A percentile compares a stretch with the other conserved stretches of the same genome.
Evolutionary conservation across 2,888 invertebrate species (phyloP).

Genomic region (Liopterus haemorrhoidalis): DNA sequence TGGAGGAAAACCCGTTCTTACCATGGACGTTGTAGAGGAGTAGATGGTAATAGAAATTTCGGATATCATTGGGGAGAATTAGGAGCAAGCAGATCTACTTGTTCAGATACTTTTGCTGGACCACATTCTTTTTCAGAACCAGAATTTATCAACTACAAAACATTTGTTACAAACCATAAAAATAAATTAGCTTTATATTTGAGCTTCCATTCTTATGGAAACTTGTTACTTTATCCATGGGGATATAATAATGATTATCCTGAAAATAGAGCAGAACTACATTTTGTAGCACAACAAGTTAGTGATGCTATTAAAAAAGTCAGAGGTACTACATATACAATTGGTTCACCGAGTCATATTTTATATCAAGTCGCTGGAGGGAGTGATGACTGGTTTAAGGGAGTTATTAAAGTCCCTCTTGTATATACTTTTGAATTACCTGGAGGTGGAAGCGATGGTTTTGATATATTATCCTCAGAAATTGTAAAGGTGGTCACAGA

Average conservation of each 20-base stretch:
- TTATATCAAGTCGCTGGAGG: slow-evolving; percentile 56
- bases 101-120: slow-evolving; percentile 49
- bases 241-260: slow-evolving; percentile 53
- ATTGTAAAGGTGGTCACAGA: slow-evolving; percentile 54
- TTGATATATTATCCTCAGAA: slow-evolving; percentile 51
- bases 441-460: slow-evolving; percentile 52
- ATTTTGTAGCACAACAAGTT: slow-evolving; percentile 45
- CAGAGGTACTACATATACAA: slow-evolving; percentile 46
- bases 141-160: slow-evolving; percentile 54
- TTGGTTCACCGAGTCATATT: slow-evolving; percentile 46
- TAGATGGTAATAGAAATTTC: slow-evolving; percentile 72
- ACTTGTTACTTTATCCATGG: slow-evolving; percentile 64
- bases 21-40: slow-evolving; percentile 53
- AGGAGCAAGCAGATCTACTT: slow-evolving; percentile 41
- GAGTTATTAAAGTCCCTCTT: slow-evolving; percentile 50
- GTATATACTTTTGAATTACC: slow-evolving; percentile 62
- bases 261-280: slow-evolving; percentile 47
- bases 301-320: slow-evolving; percentile 43
- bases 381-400: slow-evolving; percentile 61
- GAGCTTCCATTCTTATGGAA: slow-evolving; percentile 69
- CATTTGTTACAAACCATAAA: slow-evolving; percentile 50
- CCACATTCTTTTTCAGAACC: slow-evolving; percentile 46
- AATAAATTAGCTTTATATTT: slow-evolving; percentile 57
- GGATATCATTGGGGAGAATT: slow-evolving; percentile 59
- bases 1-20: slow-evolving; percentile 66